Base-by-base conservation (phyloP, 2,888 invertebrate genomes). In the Diarsia dahlii region DNA sequence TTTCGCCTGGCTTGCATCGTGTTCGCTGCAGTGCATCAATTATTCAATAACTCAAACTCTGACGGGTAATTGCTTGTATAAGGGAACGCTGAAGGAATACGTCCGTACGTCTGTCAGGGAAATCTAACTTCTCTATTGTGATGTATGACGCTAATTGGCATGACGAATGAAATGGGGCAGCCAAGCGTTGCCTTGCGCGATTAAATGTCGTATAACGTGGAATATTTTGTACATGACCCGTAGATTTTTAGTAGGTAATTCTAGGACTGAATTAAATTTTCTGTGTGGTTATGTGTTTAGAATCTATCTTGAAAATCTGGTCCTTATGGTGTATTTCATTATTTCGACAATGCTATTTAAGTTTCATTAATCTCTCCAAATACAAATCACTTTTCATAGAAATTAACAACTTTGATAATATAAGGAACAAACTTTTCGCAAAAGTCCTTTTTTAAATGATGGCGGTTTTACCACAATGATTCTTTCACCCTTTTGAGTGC, bases 101-200 rank as follows among this genome's bases (percentile, higher is more conserved):
- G 46, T 46, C 52, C 20, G 20, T 52, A 50, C 10, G 71, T 58
- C 74, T 80, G 50, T 60, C 71, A 80, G 18, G 68, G 9, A 69
- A 67, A 54, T 71, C 18, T 67, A 66, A 70, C 34, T 66, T 56
- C 46, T 65, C 63, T 62, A 73, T 84, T 74, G 52, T 76, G n/a
- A 71, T 58, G 39, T 70, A 63, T 73, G 81, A 84, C 67, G 67
- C 56, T 84, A 84, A 84, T 84, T 84, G 72, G 72, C 70, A 56
- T 73, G 63, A 73, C 34, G 39, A 56, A 66, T 52, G 45, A 58
- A 63, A 66, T 48, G 68, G 54, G 23, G 46, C 48, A 74, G 28
- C 65, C 39, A 56, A 84, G 69, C 52, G 67, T 69, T 18, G 48
- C 63, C 48, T 78, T 48, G 20, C 12, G 39, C 58, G 28, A 34